Conservation (phyloP, 2,113 vertebrate genomes). For the Garra rufa region DNA sequence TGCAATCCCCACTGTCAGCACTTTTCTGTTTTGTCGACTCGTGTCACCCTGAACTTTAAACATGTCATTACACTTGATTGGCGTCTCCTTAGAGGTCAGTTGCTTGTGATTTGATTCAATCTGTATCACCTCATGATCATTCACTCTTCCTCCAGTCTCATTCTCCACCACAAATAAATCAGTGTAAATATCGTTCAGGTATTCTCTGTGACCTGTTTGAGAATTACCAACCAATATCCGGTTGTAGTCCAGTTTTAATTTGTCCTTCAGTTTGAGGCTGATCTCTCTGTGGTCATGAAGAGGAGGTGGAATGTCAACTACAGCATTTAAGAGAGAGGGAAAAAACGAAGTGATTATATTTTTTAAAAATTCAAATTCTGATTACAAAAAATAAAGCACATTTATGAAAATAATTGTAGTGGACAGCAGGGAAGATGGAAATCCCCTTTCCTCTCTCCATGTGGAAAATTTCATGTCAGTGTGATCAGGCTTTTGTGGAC, state of each 20-base stretch:
- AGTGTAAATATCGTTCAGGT: neutral
- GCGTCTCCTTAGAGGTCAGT: neutral
- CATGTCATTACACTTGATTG: neutral
- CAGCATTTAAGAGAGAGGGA: neutral
- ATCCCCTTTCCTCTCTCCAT: too few relatives aligned
- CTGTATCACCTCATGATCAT: neutral
- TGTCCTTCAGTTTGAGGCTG: neutral
- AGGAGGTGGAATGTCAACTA: neutral
- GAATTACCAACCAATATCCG: conserved; percentile 13
- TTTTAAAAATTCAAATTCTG: too few relatives aligned
- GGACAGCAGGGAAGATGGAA: too few relatives aligned
- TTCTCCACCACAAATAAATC: neutral
- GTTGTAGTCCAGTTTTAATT: neutral
- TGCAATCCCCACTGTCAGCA: conserved; percentile 40
- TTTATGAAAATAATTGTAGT: too few relatives aligned
- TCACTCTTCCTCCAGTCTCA: neutral
- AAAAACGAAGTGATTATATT: neutral
- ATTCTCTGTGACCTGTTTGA: neutral
- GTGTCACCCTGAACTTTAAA: neutral
- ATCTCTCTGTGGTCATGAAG: neutral
- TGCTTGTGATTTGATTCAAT: neutral
- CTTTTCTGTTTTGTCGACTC: neutral
- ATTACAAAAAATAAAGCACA: too few relatives aligned
- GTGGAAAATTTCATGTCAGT: too few relatives aligned
- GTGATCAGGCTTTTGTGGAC: too few relatives aligned